Conservation (phyloP, 2,797 vertebrate species). For the Helarctos malayanus region DNA sequence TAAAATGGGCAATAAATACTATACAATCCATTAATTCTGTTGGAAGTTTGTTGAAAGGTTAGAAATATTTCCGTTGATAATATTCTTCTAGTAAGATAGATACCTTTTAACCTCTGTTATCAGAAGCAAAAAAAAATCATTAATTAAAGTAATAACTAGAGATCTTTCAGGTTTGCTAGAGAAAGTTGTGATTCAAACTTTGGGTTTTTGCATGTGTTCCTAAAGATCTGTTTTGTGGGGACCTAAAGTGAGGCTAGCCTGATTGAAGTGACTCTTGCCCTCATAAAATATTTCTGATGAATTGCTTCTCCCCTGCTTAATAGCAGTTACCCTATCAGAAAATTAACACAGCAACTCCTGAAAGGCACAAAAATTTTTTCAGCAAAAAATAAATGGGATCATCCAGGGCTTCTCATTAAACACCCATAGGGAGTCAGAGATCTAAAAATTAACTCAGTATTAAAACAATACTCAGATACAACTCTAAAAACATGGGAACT, state of each 20-base stretch:
- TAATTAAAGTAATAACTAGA: background rate
- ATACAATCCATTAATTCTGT: background rate
- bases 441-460: constrained; percentile 57
- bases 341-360: constrained; percentile 25
- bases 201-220: background rate
- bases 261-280: constrained; percentile 30
- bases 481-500: background rate
- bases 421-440: background rate
- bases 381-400: constrained; percentile 59
- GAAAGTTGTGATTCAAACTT: background rate
- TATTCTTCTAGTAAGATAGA: background rate
- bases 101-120: constrained; percentile 13
- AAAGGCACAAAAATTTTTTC: constrained; percentile 51
- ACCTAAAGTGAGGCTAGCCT: background rate
- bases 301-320: background rate
- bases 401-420: constrained; percentile 63
- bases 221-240: background rate
- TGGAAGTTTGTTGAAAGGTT: constrained; percentile 13
- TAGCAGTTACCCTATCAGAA: constrained; percentile 23
- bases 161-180: background rate
- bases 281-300: constrained; percentile 3
- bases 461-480: background rate
- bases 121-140: constrained; percentile 23
- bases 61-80: constrained; percentile 15
- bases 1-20: constrained; percentile 23